These are phyloP conservation scores for Drosophila burlai DNA, from an alignment of 1,140 invertebrate species.

Conservation along the genomic window DNA sequence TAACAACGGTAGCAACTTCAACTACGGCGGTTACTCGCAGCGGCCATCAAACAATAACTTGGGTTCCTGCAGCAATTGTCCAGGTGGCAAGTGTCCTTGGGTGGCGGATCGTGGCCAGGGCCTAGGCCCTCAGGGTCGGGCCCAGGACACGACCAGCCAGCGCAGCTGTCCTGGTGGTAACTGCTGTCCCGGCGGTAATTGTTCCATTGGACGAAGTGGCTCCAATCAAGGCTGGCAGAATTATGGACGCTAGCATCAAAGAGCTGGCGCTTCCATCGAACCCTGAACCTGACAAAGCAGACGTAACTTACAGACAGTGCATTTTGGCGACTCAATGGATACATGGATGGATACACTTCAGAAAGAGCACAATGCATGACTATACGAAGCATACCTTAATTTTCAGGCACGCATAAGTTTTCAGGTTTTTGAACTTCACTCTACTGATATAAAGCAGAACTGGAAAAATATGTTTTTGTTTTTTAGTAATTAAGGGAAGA, in stretches of 20 bases:
- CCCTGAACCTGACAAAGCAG: slow-evolving; percentile 15
- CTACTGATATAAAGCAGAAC: too few species aligned
- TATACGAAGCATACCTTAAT: too few species aligned
- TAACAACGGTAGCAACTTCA: not conserved
- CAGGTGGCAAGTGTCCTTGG: slow-evolving; percentile 36
- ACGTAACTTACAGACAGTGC: too few species aligned
- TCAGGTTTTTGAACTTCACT: too few species aligned
- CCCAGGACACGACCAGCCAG: not conserved
- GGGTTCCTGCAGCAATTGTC: slow-evolving; percentile 27
- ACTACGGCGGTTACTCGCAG: slow-evolving; percentile 6
- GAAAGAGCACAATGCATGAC: too few species aligned
- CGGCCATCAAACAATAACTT: not conserved
- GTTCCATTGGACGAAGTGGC: slow-evolving; percentile 1
- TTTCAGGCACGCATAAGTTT: too few species aligned
- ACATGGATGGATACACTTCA: too few species aligned
- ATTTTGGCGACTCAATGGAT: too few species aligned
- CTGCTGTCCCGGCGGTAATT: slow-evolving; percentile 43
- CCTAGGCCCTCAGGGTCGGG: not conserved
- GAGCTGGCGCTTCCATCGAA: slow-evolving; percentile 8
- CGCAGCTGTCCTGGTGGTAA: slow-evolving; percentile 36
- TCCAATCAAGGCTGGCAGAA: slow-evolving; percentile 8
- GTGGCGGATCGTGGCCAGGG: not conserved
- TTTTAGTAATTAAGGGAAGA: too few species aligned
- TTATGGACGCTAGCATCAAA: slow-evolving; percentile 45
- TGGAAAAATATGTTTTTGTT: too few species aligned